Percentiles rank a stretch among this genome's conserved stretches.
These are phyloP conservation scores for Origma solitaria DNA, from an alignment of 2,113 vertebrate genomes.

Conservation along the genomic window DNA sequence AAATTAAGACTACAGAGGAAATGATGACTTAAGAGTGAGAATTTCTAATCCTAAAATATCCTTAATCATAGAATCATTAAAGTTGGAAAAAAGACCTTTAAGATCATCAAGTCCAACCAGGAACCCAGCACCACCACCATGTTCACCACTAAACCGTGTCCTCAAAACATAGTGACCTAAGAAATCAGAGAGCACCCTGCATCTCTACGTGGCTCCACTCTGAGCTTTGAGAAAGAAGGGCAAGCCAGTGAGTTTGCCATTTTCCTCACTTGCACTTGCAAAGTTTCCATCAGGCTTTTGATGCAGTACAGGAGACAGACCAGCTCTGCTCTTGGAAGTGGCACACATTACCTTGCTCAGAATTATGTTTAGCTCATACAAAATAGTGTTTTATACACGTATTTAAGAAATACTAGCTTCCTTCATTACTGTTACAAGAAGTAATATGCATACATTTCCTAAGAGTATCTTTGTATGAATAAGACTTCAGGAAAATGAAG, in stretches of 20 bases:
- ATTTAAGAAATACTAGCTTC: neutral
- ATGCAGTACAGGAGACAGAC: neutral
- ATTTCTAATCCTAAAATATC: neutral
- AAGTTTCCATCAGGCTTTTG: neutral
- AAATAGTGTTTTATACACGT: neutral
- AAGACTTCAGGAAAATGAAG: neutral
- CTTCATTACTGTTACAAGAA: constrained; percentile 8
- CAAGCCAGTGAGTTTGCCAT: neutral
- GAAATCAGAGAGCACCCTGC: neutral
- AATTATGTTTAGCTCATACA: neutral
- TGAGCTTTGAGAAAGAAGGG: neutral
- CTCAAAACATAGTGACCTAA: neutral
- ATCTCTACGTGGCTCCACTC: neutral
- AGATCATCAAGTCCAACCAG: neutral
- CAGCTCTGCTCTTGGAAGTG: neutral
- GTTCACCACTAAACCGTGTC: neutral
- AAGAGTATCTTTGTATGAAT: neutral
- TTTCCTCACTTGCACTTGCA: neutral
- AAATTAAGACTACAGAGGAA: neutral
- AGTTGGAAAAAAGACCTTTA: neutral
- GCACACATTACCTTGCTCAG: neutral
- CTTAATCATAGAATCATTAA: neutral
- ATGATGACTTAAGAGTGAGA: neutral
- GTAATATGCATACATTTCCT: neutral
- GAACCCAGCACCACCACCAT: neutral